Evolutionary conservation across 2,113 vertebrate genomes (phyloP), one percentile per base, ranked within the genome.

Genomic region (Dromaius novaehollandiae): DNA sequence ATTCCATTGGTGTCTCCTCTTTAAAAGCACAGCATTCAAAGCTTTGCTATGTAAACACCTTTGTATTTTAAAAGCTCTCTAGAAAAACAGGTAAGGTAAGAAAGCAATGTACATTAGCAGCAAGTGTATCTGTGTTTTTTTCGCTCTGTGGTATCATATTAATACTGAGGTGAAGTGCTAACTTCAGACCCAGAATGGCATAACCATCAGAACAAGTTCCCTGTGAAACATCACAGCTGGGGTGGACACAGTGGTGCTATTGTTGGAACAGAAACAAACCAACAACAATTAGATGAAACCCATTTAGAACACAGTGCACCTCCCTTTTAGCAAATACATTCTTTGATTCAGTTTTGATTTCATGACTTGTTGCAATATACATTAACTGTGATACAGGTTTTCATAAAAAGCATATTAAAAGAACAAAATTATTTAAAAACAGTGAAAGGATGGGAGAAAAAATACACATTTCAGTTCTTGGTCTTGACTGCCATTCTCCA

Each of bases 81-180:
- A 64, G n/a, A 17, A 66, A 86, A 66, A 58, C 0, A 74, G 9
- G 22, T 30, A 42, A 82, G 9, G 24, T 32, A 65, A 93, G 40
- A 74, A 80, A 86, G 28, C 28, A 63, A n/a, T 2, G 7, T 64
- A 63, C 19, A 10, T 68, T 22, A 55, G 32, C 26, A 56, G 13
- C 17, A 48, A 55, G 40, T 2, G 3, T 20, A 13, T 25, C 56
- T 2, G 2, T 0, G 2, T 22, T 13, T 56, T 56, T 51, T 30
- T 44, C 81, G 17, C 8, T 46, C 70, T 51, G 15, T 36, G 24
- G 34, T 6, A 82, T 53, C 28, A 26, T 6, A 42, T 63, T 6
- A 64, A n/a, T 17, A 51, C 1, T 51, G 55, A 53, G 36, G 25
- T 19, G 66, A 82, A 48, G 28, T 42, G 44, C n/a, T 48, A 77